These are phyloP conservation scores for Pseudomyrmex pallidus DNA, from an alignment of 1,140 invertebrate species.

Conservation along the genomic window DNA sequence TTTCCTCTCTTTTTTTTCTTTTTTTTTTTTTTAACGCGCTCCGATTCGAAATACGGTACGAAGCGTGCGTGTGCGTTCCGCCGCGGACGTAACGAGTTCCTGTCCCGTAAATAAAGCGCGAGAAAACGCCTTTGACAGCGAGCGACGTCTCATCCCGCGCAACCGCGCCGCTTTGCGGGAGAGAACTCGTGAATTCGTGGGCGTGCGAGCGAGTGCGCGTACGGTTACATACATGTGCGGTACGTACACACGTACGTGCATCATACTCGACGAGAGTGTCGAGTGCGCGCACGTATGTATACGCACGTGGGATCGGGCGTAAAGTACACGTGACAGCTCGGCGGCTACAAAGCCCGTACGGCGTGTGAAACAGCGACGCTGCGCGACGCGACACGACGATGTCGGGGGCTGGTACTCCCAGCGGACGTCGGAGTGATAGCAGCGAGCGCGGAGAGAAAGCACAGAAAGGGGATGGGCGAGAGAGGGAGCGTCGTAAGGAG, in stretches of 20 bases:
- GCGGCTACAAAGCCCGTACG: constrained; percentile 50
- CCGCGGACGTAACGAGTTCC: constrained; percentile 49
- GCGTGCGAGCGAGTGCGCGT: neutral
- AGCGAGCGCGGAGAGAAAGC: neutral
- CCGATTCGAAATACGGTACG: constrained; percentile 19
- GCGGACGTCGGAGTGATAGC: constrained; percentile 41
- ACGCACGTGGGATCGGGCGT: constrained; percentile 1
- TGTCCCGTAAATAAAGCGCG: constrained; percentile 53
- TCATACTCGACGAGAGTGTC: no score
- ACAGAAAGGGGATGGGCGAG: constrained; percentile 8
- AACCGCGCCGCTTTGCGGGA: constrained; percentile 34
- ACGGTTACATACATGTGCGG: neutral
- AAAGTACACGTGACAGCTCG: constrained; percentile 50
- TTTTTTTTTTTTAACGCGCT: no score
- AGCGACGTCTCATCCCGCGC: constrained; percentile 45
- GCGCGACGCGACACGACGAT: constrained; percentile 44
- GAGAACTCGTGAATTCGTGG: constrained; percentile 27
- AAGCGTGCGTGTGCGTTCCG: constrained; percentile 4
- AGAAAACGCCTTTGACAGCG: constrained; percentile 48
- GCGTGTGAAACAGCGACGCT: constrained; percentile 50
- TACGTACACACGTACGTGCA: neutral
- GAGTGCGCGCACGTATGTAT: no score
- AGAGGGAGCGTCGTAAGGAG: constrained; percentile 41
- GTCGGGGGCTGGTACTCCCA: constrained; percentile 37
- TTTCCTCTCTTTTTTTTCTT: neutral